Conservation (phyloP, 2,113 vertebrate species). For the Aptenodytes patagonicus region DNA sequence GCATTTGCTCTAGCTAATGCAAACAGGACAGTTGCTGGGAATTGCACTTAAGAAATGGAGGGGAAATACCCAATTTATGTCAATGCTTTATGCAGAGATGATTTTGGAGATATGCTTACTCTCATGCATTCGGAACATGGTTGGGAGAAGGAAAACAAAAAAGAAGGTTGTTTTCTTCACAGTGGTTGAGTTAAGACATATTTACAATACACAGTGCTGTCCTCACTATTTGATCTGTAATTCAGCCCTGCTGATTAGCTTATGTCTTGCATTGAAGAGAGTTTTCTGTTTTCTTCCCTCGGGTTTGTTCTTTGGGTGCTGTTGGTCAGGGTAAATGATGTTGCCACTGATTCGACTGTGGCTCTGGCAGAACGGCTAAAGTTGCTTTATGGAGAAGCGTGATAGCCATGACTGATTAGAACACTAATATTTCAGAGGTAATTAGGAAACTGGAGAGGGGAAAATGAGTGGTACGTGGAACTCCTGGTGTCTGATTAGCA, state of each 20-base stretch:
- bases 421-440: neutral
- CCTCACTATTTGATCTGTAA: neutral
- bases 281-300: neutral
- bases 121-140: neutral
- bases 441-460: neutral
- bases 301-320: neutral
- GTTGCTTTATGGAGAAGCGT: neutral
- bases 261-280: neutral
- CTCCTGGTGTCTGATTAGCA: neutral
- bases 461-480: neutral
- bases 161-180: neutral
- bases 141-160: neutral
- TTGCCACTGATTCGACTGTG: neutral
- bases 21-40: neutral
- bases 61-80: neutral
- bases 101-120: neutral
- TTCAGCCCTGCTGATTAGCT: neutral
- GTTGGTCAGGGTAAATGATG: neutral
- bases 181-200: neutral
- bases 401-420: neutral
- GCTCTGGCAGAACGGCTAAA: neutral
- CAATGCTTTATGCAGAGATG: neutral
- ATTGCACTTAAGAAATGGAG: neutral
- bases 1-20: neutral
- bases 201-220: neutral